These are phyloP conservation scores for Oophaga sylvatica DNA, from an alignment of 2,797 vertebrate genomes.

Conservation along the genomic window DNA sequence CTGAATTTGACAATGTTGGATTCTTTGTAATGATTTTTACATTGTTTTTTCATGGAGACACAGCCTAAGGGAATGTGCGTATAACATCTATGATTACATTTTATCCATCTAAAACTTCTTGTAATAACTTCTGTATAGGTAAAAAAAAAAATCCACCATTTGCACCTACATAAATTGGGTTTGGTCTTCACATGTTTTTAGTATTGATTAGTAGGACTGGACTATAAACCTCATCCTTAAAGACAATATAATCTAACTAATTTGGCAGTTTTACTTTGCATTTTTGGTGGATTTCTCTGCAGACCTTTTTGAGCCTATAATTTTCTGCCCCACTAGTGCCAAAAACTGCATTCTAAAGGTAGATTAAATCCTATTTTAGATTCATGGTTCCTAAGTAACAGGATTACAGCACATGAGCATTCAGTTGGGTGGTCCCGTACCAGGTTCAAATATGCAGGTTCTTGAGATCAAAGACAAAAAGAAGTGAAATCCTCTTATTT, in stretches of 20 bases:
- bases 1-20: no score
- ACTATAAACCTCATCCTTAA: neutral
- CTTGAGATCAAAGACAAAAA: constrained; percentile 47
- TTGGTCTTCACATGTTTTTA: neutral
- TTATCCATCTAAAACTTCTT: neutral
- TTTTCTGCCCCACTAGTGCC: neutral
- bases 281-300: neutral
- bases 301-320: neutral
- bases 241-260: neutral
- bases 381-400: constrained; percentile 49
- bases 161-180: neutral
- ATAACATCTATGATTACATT: neutral
- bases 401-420: constrained; percentile 45
- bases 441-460: constrained; percentile 49
- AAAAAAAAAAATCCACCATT: neutral
- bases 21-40: neutral
- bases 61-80: neutral
- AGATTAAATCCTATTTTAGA: constrained; percentile 26
- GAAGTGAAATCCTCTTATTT: constrained; percentile 52
- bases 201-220: neutral
- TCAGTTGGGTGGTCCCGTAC: constrained; percentile 51
- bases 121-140: neutral
- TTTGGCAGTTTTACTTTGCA: neutral
- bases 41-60: neutral
- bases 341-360: constrained; percentile 1